Base-by-base conservation (phyloP, 2,113 vertebrate species). In the Nothocercus nigrocapillus region DNA sequence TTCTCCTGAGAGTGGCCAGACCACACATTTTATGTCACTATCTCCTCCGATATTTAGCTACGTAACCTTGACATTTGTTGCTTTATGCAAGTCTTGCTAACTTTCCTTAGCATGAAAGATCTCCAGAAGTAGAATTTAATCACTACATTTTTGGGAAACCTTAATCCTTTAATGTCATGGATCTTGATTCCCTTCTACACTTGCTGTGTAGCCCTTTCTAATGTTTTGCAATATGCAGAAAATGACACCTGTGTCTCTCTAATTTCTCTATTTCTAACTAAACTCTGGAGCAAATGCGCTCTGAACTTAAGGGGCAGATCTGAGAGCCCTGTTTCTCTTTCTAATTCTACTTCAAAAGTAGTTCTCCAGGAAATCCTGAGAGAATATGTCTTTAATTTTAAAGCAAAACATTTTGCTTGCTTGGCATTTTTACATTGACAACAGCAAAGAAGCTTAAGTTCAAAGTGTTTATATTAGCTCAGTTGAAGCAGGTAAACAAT, bases 11-110 rank as follows among this genome's bases (percentile, higher is more conserved):
- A 89, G 44, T 21, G 64, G 69, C 44, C 6, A 3, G 36, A 67
- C 38, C 38, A 72, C 20, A 10, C 45, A 44, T 2, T 0, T 5
- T 34, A 61, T 3, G 13, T 22, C 11, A 4, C 44, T 4, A 1
- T 51, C 49, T 73, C 32, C 68, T 62, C 59, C 22, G 19, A 17
- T 69, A 62, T 56, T 89, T 70, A 74, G 54, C 54, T 72, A 66
- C 30, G 38, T 22, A 18, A 27, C 32, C 1, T 0, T 21, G 74
- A 61, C 3, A 9, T 16, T 5, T 77, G 40, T 54, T 38, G 24
- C 24, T 70, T 61, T 38, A 3, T 21, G 38, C 49, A 51, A 44
- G 44, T 63, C 36, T 76, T 62, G 13, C 6, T 58, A 20, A 32
- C 36, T 32, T 83, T 59, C 14, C 59, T 82, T 77, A 80, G n/a